Percentiles rank a stretch among this genome's conserved stretches.
Evolutionary conservation across 2,888 invertebrate genomes (phyloP).

Genomic region (Habroteleia sp.): DNA sequence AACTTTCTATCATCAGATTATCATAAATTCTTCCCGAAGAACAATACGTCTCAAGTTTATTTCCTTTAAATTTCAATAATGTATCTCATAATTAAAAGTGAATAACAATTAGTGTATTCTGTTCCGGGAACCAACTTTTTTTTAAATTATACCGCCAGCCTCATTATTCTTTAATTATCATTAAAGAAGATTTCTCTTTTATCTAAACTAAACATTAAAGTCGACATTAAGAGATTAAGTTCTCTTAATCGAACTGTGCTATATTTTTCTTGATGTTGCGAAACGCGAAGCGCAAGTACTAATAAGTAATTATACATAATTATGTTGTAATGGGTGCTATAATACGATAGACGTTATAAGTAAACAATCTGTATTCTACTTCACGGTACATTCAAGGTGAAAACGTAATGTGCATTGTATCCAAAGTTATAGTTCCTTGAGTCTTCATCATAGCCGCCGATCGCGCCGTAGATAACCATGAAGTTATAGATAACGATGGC

Average conservation of each 20-base stretch:
- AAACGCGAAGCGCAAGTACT: constrained; percentile 57
- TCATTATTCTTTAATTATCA: no score
- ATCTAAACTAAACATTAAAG: constrained; percentile 24
- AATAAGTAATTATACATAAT: constrained; percentile 62
- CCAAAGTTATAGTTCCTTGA: constrained; percentile 64
- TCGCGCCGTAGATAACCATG: constrained; percentile 61
- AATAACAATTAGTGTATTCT: background rate
- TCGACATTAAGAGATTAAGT: constrained; percentile 35
- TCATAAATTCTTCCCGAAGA: constrained; percentile 18
- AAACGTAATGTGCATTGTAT: constrained; percentile 61
- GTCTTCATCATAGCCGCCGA: constrained; percentile 53
- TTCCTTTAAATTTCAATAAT: constrained; percentile 37
- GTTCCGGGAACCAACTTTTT: constrained; percentile 41
- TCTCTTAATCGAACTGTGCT: constrained; percentile 17
- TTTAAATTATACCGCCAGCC: constrained; percentile 5
- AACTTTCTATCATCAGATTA: constrained; percentile 39
- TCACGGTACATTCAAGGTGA: constrained; percentile 61
- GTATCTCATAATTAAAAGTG: constrained; percentile 35
- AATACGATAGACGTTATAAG: constrained; percentile 53
- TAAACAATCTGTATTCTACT: constrained; percentile 60
- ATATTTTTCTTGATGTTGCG: constrained; percentile 50
- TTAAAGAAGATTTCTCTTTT: constrained; percentile 39
- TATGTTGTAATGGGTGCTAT: constrained; percentile 62
- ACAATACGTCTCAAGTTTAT: constrained; percentile 20
- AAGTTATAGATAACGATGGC: constrained; percentile 57